A percentile compares a stretch with the other conserved stretches of the same genome.
Conservation (phyloP, 2,113 vertebrate genomes). For the Columba livia region DNA sequence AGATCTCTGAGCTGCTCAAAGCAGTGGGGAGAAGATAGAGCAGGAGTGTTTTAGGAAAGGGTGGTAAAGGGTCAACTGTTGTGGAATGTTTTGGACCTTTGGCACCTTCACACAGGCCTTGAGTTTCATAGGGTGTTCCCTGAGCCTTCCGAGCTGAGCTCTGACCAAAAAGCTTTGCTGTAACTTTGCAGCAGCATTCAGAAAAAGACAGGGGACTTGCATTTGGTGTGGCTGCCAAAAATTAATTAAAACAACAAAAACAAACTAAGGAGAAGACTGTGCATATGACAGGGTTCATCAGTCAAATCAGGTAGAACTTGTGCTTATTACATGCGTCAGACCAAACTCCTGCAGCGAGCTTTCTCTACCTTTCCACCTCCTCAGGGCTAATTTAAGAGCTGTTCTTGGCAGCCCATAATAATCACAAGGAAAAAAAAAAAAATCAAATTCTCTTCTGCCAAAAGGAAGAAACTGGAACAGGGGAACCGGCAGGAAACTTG, state of each 20-base stretch:
- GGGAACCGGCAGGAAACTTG: background rate
- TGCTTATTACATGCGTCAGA: background rate
- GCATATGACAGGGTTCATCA: background rate
- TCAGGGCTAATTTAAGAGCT: slow-evolving; percentile 44
- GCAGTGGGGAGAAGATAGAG: background rate
- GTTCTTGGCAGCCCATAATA: background rate
- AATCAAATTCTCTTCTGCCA: background rate
- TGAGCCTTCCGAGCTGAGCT: fast-evolving
- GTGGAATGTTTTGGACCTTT: background rate
- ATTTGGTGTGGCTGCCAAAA: background rate
- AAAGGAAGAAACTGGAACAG: slow-evolving; percentile 1
- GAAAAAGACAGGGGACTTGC: background rate
- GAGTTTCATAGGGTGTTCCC: background rate
- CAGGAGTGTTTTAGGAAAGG: background rate
- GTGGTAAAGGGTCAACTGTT: background rate
- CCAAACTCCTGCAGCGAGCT: background rate
- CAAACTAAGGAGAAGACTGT: background rate
- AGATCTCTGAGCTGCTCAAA: background rate
- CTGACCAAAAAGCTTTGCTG: background rate
- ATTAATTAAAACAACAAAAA: slow-evolving; percentile 32
- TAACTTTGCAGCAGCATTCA: background rate
- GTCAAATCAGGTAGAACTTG: background rate
- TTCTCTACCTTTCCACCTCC: slow-evolving; percentile 16
- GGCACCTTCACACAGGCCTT: background rate
- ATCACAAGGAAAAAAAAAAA: fast-evolving